phyloP scores from a whole-genome alignment of 2,888 invertebrate genomes.

The Trachelus troglodyta region DNA sequence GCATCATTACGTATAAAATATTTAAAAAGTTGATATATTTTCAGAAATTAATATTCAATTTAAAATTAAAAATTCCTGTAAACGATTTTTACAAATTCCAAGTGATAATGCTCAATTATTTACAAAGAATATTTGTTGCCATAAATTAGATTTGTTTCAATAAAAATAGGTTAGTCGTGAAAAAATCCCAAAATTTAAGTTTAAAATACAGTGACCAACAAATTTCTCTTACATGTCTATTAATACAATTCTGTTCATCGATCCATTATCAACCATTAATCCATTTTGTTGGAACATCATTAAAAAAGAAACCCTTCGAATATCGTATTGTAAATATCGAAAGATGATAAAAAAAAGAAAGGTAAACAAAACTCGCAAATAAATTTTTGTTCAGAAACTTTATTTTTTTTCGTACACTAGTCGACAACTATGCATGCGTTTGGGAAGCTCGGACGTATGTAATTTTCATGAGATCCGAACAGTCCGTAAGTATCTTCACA shows the following conservation, averaged over 20 bases:
- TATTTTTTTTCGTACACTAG: slow-evolving; percentile 48
- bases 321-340: background rate
- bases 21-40: background rate
- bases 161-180: background rate
- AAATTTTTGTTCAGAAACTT: slow-evolving; percentile 63
- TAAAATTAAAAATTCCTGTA: background rate
- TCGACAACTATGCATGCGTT: slow-evolving; percentile 48
- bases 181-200: background rate
- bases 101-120: too few relatives aligned
- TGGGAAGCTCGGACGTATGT: slow-evolving; percentile 45
- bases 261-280: background rate
- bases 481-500: slow-evolving; percentile 38
- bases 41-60: background rate
- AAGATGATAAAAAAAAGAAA: background rate
- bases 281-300: background rate
- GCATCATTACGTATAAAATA: background rate
- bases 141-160: background rate
- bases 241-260: background rate
- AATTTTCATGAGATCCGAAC: slow-evolving; percentile 38
- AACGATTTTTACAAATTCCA: background rate
- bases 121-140: too few relatives aligned
- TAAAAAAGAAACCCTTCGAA: background rate
- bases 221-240: background rate
- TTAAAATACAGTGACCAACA: background rate
- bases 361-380: background rate